phyloP scores from a whole-genome alignment of 1,140 invertebrate species.

The Euborellia annulipes region DNA sequence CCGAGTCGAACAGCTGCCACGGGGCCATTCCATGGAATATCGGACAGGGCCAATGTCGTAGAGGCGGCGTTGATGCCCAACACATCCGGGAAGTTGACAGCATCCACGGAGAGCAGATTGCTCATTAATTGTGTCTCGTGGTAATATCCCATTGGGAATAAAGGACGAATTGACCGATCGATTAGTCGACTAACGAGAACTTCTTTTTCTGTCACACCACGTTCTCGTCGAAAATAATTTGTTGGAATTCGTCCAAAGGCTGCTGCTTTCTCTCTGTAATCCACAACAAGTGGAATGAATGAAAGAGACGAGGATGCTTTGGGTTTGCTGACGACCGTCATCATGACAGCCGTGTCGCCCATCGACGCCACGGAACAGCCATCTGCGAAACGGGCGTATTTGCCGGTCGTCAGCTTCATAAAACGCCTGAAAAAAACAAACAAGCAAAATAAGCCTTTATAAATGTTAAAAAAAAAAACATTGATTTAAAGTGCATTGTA shows the following conservation, averaged over 20 bases:
- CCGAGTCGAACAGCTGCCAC: conserved; percentile 86
- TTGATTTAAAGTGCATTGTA: too few species aligned
- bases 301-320: conserved; percentile 39
- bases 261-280: conserved; percentile 87
- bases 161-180: conserved; percentile 76
- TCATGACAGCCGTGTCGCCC: conserved; percentile 82
- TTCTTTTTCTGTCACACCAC: conserved; percentile 75
- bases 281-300: conserved; percentile 79
- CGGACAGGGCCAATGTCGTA: conserved; percentile 79
- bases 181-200: conserved; percentile 84
- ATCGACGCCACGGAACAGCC: conserved; percentile 61
- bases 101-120: conserved; percentile 85
- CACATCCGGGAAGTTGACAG: conserved; percentile 75
- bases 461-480: too few species aligned
- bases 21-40: conserved; percentile 93
- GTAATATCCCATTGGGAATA: conserved; percentile 63
- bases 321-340: conserved; percentile 70
- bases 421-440: conserved; percentile 30
- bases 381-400: conserved; percentile 75
- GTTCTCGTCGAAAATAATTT: conserved; percentile 81
- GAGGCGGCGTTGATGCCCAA: conserved; percentile 91
- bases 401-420: conserved; percentile 54
- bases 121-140: conserved; percentile 83
- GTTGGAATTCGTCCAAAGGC: conserved; percentile 93
- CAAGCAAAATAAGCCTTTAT: too few species aligned